Base-by-base conservation (phyloP, 1,140 invertebrate species). In the Listronotus oregonensis region DNA sequence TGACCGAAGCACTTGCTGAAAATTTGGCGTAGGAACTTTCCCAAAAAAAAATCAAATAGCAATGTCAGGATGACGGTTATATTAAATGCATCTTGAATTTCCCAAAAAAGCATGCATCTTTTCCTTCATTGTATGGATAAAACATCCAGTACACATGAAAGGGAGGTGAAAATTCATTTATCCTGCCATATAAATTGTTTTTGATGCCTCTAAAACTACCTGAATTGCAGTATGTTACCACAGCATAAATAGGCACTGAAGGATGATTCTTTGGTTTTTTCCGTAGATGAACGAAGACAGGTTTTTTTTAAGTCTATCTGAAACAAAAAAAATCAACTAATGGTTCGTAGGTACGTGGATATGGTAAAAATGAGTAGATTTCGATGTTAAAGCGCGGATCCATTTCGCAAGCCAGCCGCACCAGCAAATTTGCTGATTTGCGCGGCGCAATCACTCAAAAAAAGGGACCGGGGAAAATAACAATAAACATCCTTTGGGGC, bases 91-190 rank as follows among this genome's bases (percentile, higher is more conserved):
- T n/a, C n/a, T 60, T 42, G 47, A 31, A n/a, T n/a, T 69, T 66
- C 72, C 72, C 83, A 10, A 85, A 68, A 64, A 82, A 78, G 66
- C 84, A 86, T 18, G 85, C 75, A 15, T 81, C 77, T 70, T 86
- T 86, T 64, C 85, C 85, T 64, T 75, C 81, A 70, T 85, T 88
- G 73, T 84, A 88, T 14, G 87, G 87, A 76, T 85, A 88, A 73
- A 88, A 88, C 77, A 87, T 83, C 87, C 87, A 88, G 77, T 86
- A 88, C 62, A 87, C 85, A 73, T 85, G 83, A 74, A 87, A 87
- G 64, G 80, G 73, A 27, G 75, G 55, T 39, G 47, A 14, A 39
- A 47, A 31, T 49, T 46, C 21, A 49, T 44, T 57, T 39, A 44
- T 39, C 40, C 34, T 52, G 47, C 31, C 10, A 42, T 6, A 52